These are phyloP conservation scores for Tursiops truncatus DNA, from an alignment of 2,113 vertebrate species.

Conservation along the genomic window DNA sequence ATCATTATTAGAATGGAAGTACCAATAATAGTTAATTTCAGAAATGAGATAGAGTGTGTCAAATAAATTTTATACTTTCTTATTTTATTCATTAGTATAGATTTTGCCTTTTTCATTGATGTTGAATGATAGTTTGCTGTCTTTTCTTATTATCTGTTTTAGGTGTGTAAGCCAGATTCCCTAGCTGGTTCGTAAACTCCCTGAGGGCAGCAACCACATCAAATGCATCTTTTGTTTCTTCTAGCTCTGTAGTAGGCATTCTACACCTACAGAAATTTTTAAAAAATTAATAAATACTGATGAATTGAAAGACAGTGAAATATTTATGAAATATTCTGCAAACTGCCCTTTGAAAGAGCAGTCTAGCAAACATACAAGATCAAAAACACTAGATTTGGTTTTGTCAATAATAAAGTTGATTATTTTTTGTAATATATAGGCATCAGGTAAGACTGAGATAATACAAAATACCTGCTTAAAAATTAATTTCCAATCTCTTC, in stretches of 20 bases:
- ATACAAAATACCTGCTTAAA: constrained; percentile 43
- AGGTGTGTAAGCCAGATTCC: neutral
- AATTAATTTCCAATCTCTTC: constrained; percentile 61
- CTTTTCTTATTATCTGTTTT: constrained; percentile 7
- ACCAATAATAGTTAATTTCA: constrained; percentile 52
- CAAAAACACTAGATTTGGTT: constrained; percentile 13
- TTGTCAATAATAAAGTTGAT: constrained; percentile 28
- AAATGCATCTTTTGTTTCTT: neutral
- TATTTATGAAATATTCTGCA: constrained; percentile 4
- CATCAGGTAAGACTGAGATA: constrained; percentile 29
- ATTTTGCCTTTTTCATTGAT: neutral
- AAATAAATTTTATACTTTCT: constrained; percentile 1
- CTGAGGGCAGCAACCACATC: neutral
- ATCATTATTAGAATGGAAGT: constrained; percentile 36
- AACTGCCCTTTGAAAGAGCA: neutral
- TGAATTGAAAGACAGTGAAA: neutral
- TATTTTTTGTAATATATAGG: neutral
- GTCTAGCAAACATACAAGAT: neutral
- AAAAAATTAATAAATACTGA: neutral
- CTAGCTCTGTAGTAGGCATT: neutral
- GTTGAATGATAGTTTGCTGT: neutral
- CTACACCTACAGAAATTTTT: neutral
- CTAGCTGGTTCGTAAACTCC: neutral
- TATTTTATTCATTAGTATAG: neutral
- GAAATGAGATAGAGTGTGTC: neutral